Base-by-base conservation (phyloP, 1,140 invertebrate species). In the Pseudomyrmex concolor region DNA sequence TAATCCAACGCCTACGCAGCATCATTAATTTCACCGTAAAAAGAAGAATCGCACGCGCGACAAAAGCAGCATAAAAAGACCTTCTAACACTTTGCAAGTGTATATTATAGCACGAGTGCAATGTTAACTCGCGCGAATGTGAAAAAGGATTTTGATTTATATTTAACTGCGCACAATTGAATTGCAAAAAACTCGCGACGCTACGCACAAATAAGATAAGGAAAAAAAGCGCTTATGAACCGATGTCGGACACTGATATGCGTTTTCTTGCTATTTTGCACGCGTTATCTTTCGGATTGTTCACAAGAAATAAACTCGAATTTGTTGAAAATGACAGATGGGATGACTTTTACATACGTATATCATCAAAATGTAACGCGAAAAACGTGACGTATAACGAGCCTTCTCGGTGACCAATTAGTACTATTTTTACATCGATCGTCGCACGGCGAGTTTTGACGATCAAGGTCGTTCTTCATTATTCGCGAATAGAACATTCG, bases 391-490 rank as follows among this genome's bases (percentile, higher is more conserved):
- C 22, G 64, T 1, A 15, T 76, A 87, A 22, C 57, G 25, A 50
- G 12, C 51, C 4, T 76, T 15, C 9, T 57, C 9, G 51, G 70
- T 73, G 25, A 12, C 7, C 55, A 83, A 68, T 83, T 77, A 77
- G 45, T 34, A 57, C 5, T n/a, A 10, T 57, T 45, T 15, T 63
- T 8, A 0, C 22, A 12, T 63, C 17, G 10, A 66, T 54, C 8
- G 4, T 43, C 12, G 25, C 13, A 34, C 13, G 48, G 10, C 12
- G 10, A 51, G 34, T 59, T 64, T 4, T 19, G 13, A 59, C 17
- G 51, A 34, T 78, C 63, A 78, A 78, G 74, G 63, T n/a, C 15
- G 17, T 57, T 8, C 9, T 5, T 34, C 9, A 13, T 74, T n/a
- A 67, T 55, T 68, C 34, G 17, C n/a, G 1, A 48, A 15, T 70